phyloP scores from a whole-genome alignment of 1,140 invertebrate genomes.

The Grapholita molesta region DNA sequence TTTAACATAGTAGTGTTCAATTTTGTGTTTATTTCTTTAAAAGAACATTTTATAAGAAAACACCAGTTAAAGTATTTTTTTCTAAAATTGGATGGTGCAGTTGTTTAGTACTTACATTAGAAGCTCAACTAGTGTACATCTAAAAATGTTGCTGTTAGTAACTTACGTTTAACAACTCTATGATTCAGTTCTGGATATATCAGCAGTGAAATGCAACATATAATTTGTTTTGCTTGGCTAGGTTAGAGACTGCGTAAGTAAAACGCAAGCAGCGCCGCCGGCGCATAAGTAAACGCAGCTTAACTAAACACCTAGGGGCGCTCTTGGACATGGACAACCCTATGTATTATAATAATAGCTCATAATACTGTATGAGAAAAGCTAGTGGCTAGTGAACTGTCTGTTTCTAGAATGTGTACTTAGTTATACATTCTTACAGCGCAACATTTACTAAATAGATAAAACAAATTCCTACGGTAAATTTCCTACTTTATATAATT shows the following conservation, averaged over 20 bases:
- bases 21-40: no score
- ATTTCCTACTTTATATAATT: no score
- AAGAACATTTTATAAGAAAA: background rate
- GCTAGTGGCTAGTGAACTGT: background rate
- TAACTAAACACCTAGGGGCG: background rate
- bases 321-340: background rate
- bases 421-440: no score
- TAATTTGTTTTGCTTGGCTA: constrained; percentile 9
- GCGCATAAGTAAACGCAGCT: background rate
- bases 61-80: no score
- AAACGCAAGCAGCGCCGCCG: background rate
- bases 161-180: background rate
- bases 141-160: no score
- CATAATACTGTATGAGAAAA: background rate
- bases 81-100: no score
- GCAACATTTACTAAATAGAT: no score
- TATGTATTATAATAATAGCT: background rate
- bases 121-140: no score
- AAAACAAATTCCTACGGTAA: no score
- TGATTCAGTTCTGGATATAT: background rate
- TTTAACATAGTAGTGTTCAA: no score
- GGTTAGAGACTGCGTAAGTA: background rate
- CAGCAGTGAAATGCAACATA: background rate
- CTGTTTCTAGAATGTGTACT: background rate
- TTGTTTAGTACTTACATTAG: no score